Evolutionary conservation across 2,113 vertebrate genomes (phyloP).

Genomic region (Raja brachyura): DNA sequence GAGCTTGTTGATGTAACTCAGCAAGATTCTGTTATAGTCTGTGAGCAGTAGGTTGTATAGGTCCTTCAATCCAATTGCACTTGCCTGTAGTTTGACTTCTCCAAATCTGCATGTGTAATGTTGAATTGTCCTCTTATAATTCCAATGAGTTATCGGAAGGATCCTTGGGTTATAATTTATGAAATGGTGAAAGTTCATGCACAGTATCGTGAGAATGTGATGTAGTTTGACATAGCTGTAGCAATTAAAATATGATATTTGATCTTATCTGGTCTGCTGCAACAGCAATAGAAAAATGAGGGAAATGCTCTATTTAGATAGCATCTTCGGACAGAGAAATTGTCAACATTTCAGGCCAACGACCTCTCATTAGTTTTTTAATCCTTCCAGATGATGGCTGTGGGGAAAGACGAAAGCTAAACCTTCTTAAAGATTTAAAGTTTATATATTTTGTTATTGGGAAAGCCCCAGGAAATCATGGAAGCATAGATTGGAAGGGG

Average conservation of each 20-base stretch:
- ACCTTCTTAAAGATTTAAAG: not conserved
- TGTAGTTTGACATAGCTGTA: not conserved
- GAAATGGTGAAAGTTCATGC: not conserved
- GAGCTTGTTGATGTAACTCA: not conserved
- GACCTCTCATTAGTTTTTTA: not conserved
- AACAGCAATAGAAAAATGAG: no score
- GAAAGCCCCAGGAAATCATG: not conserved
- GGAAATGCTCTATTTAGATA: no score
- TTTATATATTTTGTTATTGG: not conserved
- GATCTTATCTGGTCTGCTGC: no score
- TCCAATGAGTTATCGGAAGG: not conserved
- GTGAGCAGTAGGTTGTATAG: not conserved
- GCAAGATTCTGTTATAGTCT: not conserved
- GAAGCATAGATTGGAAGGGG: not conserved
- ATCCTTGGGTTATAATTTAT: not conserved
- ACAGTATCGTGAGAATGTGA: not conserved
- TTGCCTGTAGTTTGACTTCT: not conserved
- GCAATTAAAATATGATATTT: not conserved
- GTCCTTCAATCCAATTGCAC: not conserved
- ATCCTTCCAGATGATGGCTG: not conserved
- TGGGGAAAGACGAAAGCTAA: not conserved
- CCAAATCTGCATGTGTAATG: not conserved
- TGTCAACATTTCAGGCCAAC: no score
- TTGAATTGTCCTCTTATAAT: not conserved
- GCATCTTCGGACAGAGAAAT: no score